Evolutionary conservation across 2,797 vertebrate species (phyloP).

Genomic region (Sebastes kiyomatsui): DNA sequence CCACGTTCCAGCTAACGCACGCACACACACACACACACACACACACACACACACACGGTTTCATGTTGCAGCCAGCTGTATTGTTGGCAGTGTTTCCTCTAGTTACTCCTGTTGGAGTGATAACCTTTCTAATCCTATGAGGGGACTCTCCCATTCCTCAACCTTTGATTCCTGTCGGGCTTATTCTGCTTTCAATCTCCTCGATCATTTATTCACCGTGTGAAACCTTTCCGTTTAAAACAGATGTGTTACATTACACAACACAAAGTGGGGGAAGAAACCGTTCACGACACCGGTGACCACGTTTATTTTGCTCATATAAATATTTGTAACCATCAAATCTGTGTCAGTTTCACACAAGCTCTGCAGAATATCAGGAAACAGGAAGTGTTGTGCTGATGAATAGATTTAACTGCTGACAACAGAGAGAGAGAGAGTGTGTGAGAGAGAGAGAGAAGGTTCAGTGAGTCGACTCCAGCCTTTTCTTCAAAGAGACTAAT

Average conservation of each 20-base stretch:
- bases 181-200: not conserved
- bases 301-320: not conserved
- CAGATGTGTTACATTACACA: not conserved
- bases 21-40: constrained; percentile 32
- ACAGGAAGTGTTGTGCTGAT: constrained; percentile 58
- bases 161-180: constrained; percentile 61
- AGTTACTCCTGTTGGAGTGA: constrained; percentile 57
- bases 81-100: constrained; percentile 71
- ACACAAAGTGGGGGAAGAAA: not conserved
- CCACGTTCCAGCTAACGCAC: constrained; percentile 37
- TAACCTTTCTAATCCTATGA: constrained; percentile 55
- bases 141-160: constrained; percentile 44
- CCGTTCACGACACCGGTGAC: not conserved
- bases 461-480: constrained; percentile 42
- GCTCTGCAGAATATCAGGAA: constrained; percentile 43
- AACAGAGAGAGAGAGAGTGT: constrained; percentile 9
- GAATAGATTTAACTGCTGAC: constrained; percentile 39
- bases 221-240: not conserved
- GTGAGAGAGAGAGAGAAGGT: constrained; percentile 21
- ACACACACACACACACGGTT: constrained; percentile 50
- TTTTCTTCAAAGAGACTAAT: constrained; percentile 66
- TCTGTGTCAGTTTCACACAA: constrained; percentile 12
- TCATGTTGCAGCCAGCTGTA: constrained; percentile 69
- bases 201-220: not conserved
- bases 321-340: not conserved